Percentiles rank a stretch among this genome's conserved stretches.
These are phyloP conservation scores for Yoshiicerus persimilis DNA, from an alignment of 1,140 invertebrate genomes.

Conservation along the genomic window DNA sequence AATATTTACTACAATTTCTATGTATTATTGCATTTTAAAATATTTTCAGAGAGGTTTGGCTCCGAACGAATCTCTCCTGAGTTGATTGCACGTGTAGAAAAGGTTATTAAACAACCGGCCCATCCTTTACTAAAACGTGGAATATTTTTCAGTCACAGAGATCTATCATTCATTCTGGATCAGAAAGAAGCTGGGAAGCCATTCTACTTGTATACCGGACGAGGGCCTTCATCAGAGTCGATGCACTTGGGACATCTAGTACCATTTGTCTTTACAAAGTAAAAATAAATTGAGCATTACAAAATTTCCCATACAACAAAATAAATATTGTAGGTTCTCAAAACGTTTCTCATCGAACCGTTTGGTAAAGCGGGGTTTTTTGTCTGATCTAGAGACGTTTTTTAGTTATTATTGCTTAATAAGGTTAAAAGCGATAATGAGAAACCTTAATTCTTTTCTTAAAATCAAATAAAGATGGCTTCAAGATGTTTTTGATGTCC, in stretches of 20 bases:
- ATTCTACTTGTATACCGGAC: slow-evolving; percentile 97
- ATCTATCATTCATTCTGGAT: slow-evolving; percentile 80
- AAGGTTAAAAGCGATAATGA: neutral
- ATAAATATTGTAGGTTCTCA: too few relatives aligned
- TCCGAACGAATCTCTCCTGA: slow-evolving; percentile 85
- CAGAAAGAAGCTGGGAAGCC: slow-evolving; percentile 84
- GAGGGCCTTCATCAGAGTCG: slow-evolving; percentile 92
- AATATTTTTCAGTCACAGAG: slow-evolving; percentile 96
- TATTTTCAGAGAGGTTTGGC: slow-evolving; percentile 82
- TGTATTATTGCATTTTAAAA: neutral
- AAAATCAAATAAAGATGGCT: slow-evolving; percentile 71
- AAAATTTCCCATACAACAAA: too few relatives aligned
- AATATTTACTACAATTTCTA: too few relatives aligned
- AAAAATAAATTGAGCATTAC: too few relatives aligned
- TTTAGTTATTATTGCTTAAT: too few relatives aligned
- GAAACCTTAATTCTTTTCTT: neutral
- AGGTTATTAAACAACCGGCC: slow-evolving; percentile 77
- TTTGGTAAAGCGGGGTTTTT: too few relatives aligned
- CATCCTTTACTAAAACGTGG: slow-evolving; percentile 89
- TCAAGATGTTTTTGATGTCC: slow-evolving; percentile 96
- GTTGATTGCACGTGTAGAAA: slow-evolving; percentile 82
- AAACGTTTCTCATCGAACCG: too few relatives aligned
- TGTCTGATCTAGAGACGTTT: too few relatives aligned
- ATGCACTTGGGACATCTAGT: slow-evolving; percentile 98
- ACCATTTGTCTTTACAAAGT: slow-evolving; percentile 95